Percentiles rank a stretch among this genome's conserved stretches.
These are phyloP conservation scores for Ictalurus punctatus DNA, from an alignment of 2,113 vertebrate genomes.

Conservation along the genomic window DNA sequence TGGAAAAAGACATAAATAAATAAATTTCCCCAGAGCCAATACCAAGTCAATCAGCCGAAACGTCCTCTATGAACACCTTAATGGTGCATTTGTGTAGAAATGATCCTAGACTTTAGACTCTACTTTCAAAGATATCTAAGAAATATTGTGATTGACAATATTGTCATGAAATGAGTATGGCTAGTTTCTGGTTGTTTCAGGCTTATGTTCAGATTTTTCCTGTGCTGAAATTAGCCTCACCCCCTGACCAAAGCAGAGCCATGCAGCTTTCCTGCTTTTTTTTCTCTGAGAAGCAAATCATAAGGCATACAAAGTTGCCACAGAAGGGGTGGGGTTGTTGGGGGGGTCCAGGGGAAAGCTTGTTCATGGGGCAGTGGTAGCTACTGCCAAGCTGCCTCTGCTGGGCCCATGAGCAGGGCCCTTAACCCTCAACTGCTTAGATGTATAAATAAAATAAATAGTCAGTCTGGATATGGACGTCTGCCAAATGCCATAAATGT, in stretches of 20 bases:
- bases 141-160: not conserved
- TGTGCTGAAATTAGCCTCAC: not conserved
- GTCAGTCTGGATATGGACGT: no score
- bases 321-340: not conserved
- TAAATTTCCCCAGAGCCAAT: not conserved
- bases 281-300: not conserved
- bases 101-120: not conserved
- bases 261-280: not conserved
- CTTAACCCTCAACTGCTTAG: no score
- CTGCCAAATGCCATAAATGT: no score
- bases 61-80: not conserved
- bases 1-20: not conserved
- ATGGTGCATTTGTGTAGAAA: not conserved
- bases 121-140: not conserved
- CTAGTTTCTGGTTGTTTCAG: not conserved
- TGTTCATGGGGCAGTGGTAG: not conserved
- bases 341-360: not conserved
- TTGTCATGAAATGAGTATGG: not conserved
- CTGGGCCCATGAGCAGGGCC: no score
- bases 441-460: no score
- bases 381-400: no score
- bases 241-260: not conserved
- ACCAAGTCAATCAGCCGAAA: not conserved
- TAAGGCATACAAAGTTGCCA: not conserved
- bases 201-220: not conserved